Evolutionary conservation across 2,888 invertebrate species (phyloP).

Genomic region (Myopa tessellatipennis): DNA sequence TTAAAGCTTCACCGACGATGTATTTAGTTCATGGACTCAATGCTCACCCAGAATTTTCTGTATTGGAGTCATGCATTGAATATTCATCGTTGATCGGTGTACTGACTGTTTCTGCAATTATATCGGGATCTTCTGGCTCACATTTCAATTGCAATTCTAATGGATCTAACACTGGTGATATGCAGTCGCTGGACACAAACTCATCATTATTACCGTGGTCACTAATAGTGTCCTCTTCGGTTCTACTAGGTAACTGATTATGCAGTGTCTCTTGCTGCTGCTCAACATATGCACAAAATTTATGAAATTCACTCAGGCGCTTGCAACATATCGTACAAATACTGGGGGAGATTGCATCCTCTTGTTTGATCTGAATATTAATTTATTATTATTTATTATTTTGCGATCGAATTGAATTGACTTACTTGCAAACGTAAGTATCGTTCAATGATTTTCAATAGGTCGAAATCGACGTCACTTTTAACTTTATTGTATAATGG

Average conservation of each 20-base stretch:
- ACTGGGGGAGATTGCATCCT: neutral
- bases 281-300: conserved; percentile 12
- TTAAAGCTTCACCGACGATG: no score
- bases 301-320: conserved; percentile 7
- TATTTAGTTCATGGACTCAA: neutral
- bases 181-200: neutral
- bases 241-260: neutral
- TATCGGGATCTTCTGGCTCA: conserved; percentile 1
- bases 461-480: neutral
- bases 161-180: neutral
- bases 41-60: neutral
- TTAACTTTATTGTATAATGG: neutral
- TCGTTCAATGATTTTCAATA: conserved; percentile 8
- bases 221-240: neutral
- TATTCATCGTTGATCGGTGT: neutral
- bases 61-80: neutral
- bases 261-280: conserved; percentile 1
- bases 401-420: neutral
- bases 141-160: conserved; percentile 14
- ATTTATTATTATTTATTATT: neutral
- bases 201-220: neutral
- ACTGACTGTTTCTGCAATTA: neutral
- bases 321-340: conserved; percentile 11
- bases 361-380: conserved; percentile 1
- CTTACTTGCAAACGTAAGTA: conserved; percentile 11